A percentile compares a stretch with the other conserved stretches of the same genome.
Evolutionary conservation across 2,797 vertebrate genomes (phyloP).

Genomic region (Urocyon cinereoargenteus): DNA sequence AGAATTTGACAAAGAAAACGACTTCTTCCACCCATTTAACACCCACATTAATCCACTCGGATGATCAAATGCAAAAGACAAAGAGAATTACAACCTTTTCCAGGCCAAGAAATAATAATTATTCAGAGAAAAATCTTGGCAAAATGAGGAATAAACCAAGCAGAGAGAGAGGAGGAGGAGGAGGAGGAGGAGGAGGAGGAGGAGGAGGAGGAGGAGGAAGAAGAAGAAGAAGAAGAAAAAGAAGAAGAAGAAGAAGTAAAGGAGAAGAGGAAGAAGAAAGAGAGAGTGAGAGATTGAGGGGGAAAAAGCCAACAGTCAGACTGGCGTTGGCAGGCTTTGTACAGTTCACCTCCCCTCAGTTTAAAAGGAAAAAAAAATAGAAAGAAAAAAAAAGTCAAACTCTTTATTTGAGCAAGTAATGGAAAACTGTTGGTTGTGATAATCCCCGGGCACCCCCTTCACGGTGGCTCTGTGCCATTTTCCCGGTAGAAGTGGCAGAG

Average conservation of each 20-base stretch:
- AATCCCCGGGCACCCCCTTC: slow-evolving; percentile 57
- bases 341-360: slow-evolving; percentile 81
- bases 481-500: slow-evolving; percentile 74
- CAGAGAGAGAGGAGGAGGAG: not conserved
- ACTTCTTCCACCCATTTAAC: slow-evolving; percentile 85
- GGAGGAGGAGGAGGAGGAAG: not conserved
- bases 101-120: slow-evolving; percentile 84
- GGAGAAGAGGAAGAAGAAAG: not conserved
- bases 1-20: slow-evolving; percentile 82
- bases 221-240: not conserved
- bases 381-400: slow-evolving; percentile 73
- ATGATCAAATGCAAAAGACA: slow-evolving; percentile 87
- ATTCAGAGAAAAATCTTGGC: slow-evolving; percentile 80
- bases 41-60: slow-evolving; percentile 86
- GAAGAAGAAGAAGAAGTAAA: not conserved
- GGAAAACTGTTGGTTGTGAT: slow-evolving; percentile 75
- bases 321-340: slow-evolving; percentile 66
- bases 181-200: not conserved
- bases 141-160: slow-evolving; percentile 86
- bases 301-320: slow-evolving; percentile 32
- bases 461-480: slow-evolving; percentile 72
- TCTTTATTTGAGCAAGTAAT: slow-evolving; percentile 76
- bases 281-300: not conserved
- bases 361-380: slow-evolving; percentile 81
- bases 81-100: slow-evolving; percentile 88